A percentile compares a stretch with the other conserved stretches of the same genome.
Conservation (phyloP, 2,888 invertebrate genomes). For the Spicauda simplicius region DNA sequence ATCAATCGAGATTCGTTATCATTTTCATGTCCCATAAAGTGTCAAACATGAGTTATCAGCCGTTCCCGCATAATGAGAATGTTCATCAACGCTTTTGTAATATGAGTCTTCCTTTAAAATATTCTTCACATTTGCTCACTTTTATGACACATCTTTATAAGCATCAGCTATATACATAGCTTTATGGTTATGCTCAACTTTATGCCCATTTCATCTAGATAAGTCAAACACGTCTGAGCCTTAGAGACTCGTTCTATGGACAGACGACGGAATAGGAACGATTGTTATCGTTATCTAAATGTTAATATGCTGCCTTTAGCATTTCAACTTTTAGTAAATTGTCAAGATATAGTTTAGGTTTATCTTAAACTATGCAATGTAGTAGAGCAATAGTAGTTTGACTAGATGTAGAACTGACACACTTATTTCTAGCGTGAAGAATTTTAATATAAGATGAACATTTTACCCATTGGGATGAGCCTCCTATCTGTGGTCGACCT, state of each 20-base stretch:
- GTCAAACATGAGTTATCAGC: neutral
- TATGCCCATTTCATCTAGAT: conserved; percentile 28
- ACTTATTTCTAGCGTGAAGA: too few relatives aligned
- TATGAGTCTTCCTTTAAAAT: conserved; percentile 12
- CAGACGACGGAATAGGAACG: neutral
- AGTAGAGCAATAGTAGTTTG: too few relatives aligned
- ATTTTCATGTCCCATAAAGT: neutral
- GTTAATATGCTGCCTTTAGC: too few relatives aligned
- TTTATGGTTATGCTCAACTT: conserved; percentile 21
- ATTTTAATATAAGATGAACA: too few relatives aligned
- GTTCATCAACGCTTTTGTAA: conserved; percentile 3
- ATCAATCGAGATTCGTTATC: neutral
- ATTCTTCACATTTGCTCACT: conserved; percentile 19
- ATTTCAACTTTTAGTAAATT: too few relatives aligned
- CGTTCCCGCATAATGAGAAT: conserved; percentile 6
- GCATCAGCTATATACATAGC: conserved; percentile 21
- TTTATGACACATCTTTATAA: conserved; percentile 31
- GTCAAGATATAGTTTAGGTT: too few relatives aligned
- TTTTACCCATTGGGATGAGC: too few relatives aligned
- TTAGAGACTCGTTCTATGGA: neutral
- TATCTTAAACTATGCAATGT: too few relatives aligned
- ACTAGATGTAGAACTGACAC: too few relatives aligned
- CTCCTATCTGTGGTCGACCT: too few relatives aligned
- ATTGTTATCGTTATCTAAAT: too few relatives aligned
- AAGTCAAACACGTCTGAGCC: conserved; percentile 17